phyloP scores from a whole-genome alignment of 2,888 invertebrate genomes.

The Gerris lacustris region DNA sequence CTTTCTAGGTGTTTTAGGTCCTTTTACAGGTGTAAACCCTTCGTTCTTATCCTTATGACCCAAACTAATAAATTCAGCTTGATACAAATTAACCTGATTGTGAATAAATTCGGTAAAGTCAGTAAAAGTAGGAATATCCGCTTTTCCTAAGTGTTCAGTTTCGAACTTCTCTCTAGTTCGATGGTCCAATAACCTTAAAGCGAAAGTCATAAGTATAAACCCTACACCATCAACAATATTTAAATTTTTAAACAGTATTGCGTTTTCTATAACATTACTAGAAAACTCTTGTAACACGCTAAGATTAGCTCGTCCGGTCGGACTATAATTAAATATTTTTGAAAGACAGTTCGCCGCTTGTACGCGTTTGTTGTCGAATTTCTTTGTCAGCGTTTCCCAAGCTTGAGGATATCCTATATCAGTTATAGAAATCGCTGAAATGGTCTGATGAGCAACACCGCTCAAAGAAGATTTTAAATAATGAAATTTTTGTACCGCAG shows the following conservation, averaged over 20 bases:
- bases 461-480: slow-evolving; percentile 11
- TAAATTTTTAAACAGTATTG: not conserved
- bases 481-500: slow-evolving; percentile 8
- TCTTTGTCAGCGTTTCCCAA: not conserved
- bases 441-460: not conserved
- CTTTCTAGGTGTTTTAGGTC: not conserved
- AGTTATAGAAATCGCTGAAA: slow-evolving; percentile 9
- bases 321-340: slow-evolving; percentile 11
- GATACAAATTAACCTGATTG: too few species aligned
- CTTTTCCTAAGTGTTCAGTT: too few species aligned
- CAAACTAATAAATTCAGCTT: too few species aligned
- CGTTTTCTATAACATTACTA: not conserved
- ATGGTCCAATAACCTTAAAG: too few species aligned
- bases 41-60: too few species aligned
- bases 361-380: slow-evolving; percentile 8
- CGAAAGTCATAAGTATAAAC: too few species aligned
- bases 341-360: slow-evolving; percentile 6
- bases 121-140: too few species aligned
- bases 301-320: not conserved
- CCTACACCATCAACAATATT: too few species aligned
- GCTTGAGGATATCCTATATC: slow-evolving; percentile 7
- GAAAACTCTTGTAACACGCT: slow-evolving; percentile 2
- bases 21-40: too few species aligned
- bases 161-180: too few species aligned
- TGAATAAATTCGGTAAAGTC: too few species aligned